Conservation (phyloP, 2,888 invertebrate genomes). For the Epistrophella euchroma region DNA sequence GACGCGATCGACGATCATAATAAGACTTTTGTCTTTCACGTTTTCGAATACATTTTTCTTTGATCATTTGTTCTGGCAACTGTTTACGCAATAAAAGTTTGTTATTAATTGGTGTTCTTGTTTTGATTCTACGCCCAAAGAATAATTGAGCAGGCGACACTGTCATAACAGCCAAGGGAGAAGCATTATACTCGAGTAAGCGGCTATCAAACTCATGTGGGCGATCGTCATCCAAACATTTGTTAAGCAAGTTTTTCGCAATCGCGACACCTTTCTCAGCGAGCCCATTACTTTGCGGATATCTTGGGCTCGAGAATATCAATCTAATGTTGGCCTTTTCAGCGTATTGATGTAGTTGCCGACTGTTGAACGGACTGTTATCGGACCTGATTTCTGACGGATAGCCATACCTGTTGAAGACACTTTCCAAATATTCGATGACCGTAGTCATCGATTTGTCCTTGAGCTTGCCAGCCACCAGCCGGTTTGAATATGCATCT, state of each 20-base stretch:
- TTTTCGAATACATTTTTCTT: too few relatives aligned
- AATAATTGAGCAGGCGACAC: too few relatives aligned
- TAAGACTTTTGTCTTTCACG: too few relatives aligned
- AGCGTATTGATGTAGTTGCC: conserved; percentile 7
- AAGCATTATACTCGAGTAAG: too few relatives aligned
- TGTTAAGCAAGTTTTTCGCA: conserved; percentile 40
- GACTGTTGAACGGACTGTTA: conserved; percentile 32
- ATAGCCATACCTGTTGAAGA: conserved; percentile 34
- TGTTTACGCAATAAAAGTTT: too few relatives aligned
- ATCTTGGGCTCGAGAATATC: conserved; percentile 35
- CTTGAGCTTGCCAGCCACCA: conserved; percentile 20
- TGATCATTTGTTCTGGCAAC: too few relatives aligned
- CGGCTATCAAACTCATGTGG: too few relatives aligned
- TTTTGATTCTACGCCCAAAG: too few relatives aligned
- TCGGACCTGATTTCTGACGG: conserved; percentile 33
- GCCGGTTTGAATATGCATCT: conserved; percentile 28
- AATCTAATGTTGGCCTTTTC: conserved; percentile 41
- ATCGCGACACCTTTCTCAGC: conserved; percentile 45
- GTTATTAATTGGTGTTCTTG: too few relatives aligned
- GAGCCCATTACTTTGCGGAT: conserved; percentile 42
- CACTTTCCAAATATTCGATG: conserved; percentile 21
- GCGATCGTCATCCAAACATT: too few relatives aligned
- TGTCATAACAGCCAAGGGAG: too few relatives aligned
- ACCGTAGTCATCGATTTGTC: conserved; percentile 28
- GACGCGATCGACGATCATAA: too few relatives aligned